Percentiles rank a stretch among this genome's conserved stretches.
phyloP scores from a whole-genome alignment of 2,797 vertebrate species.

The Enteromius anoplus region DNA sequence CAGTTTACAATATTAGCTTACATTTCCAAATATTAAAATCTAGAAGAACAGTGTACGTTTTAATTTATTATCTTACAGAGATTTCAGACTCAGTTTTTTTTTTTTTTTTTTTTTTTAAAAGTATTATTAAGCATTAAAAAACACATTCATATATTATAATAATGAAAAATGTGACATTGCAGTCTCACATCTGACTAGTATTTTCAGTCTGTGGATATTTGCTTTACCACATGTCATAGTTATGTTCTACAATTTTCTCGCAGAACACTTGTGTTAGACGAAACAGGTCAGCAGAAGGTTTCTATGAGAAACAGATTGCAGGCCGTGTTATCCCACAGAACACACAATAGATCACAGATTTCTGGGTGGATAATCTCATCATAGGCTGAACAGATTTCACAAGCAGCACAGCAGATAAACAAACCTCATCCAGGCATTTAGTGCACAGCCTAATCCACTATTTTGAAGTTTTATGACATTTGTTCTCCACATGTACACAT shows the following conservation, averaged over 20 bases:
- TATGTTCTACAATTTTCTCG: background rate
- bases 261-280: background rate
- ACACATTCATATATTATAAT: background rate
- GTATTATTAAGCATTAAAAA: background rate
- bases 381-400: constrained; percentile 26
- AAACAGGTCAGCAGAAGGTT: constrained; percentile 2
- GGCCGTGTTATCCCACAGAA: background rate
- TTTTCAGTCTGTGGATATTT: background rate
- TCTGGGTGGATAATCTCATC: constrained; percentile 41
- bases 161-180: background rate
- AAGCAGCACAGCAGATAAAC: constrained; percentile 25
- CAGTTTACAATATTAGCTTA: background rate
- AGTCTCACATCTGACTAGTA: background rate
- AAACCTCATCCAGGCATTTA: constrained; percentile 41
- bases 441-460: constrained; percentile 27
- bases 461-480: constrained; percentile 9
- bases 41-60: background rate
- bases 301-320: constrained; percentile 10
- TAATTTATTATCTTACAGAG: background rate
- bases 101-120: too few species aligned
- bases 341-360: constrained; percentile 33
- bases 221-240: background rate
- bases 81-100: too few species aligned
- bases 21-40: background rate
- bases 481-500: background rate